These are phyloP conservation scores for Meles meles DNA, from an alignment of 2,113 vertebrate genomes.

Conservation along the genomic window DNA sequence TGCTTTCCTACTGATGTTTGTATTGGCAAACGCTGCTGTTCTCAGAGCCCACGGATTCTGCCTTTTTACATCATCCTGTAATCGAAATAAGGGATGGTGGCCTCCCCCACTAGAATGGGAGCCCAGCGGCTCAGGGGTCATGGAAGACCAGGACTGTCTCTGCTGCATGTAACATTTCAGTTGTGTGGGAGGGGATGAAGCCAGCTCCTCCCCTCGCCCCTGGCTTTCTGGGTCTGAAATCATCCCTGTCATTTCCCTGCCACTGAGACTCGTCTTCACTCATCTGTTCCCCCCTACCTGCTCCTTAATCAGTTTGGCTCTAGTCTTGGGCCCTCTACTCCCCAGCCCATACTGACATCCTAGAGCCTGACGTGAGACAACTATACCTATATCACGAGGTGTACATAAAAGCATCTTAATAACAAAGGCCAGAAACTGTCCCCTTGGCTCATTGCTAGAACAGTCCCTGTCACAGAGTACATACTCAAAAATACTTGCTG, in stretches of 20 bases:
- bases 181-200: fast-evolving
- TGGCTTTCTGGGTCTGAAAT: neutral
- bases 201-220: neutral
- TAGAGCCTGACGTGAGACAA: neutral
- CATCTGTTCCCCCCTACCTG: fast-evolving
- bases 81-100: neutral
- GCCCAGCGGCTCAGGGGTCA: neutral
- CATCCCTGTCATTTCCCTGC: neutral
- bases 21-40: neutral
- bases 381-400: no score
- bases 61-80: neutral
- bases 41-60: neutral
- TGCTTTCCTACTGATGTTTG: neutral
- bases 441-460: neutral
- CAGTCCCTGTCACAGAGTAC: neutral
- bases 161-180: fast-evolving
- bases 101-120: fast-evolving
- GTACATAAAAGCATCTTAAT: neutral
- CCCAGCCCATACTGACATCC: neutral
- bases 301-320: neutral
- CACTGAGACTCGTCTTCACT: neutral
- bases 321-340: no score
- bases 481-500: neutral
- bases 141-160: neutral
- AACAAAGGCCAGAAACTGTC: neutral